Base-by-base conservation (phyloP, 1,140 invertebrate species). In the Drosophila kanapiae region DNA sequence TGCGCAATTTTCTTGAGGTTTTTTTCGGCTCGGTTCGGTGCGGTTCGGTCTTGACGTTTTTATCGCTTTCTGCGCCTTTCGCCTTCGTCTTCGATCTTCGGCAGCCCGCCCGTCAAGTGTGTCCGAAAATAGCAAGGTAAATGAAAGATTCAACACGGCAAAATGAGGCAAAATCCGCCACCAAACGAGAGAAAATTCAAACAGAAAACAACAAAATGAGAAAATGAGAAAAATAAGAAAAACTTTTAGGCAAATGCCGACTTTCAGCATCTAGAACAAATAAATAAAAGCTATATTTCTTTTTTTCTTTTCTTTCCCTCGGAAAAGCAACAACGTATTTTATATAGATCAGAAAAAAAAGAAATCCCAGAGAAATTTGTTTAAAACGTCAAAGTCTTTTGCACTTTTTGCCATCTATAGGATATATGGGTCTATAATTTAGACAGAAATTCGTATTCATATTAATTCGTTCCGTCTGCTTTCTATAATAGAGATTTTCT, bases 121-220 rank as follows among this genome's bases (percentile, higher is more conserved):
- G 70, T 79, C 81, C 85, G 75, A 88, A 88, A 88, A 88, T 88
- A 88, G 85, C 86, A 72, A 91, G 85, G 81, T 88, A 82, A 82
- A 86, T 87, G 75, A 68, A 71, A 82, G 75, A 69, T 61, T 76
- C 72, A 67, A 81, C 74, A 78, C 67, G 48, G 54, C 40, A 43
- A 75, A 85, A 54, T 60, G 78, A 75, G 56, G 59, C 65, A 81
- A 76, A 79, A 79, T 42, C 51, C 40, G 43, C 65, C 35, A 59
- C 42, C 47, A 63, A 72, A 54, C 31, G 16, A 57, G 59, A 31
- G 38, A 78, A 56, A 76, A 63, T 56, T 63, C 45, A 60, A 42
- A 47, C 33, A 48, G 53, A 57, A 59, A 62, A 47, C 13, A 62
- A 13, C 14, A 45, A 38, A 72, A 49, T 23, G 23, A 23, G 23